A percentile compares a stretch with the other conserved stretches of the same genome.
phyloP scores from a whole-genome alignment of 1,140 invertebrate genomes.

The Antheraea pernyi region DNA sequence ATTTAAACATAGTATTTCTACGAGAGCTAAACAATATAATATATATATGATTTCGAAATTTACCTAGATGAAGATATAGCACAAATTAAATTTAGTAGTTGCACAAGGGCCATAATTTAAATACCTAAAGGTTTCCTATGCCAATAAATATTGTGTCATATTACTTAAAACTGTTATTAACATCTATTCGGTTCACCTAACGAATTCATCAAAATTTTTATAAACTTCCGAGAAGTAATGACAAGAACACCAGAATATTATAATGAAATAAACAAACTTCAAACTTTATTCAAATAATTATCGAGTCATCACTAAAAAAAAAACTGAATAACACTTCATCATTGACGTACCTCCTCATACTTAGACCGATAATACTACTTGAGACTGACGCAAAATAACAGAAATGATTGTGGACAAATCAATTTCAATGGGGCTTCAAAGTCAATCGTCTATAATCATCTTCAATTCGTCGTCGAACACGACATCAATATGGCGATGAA shows the following conservation, averaged over 20 bases:
- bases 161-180: background rate
- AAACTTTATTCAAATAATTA: slow-evolving; percentile 6
- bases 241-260: background rate
- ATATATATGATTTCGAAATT: no score
- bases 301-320: background rate
- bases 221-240: background rate
- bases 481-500: background rate
- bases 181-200: background rate
- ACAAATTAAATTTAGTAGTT: background rate
- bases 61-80: no score
- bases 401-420: background rate
- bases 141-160: background rate
- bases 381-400: background rate
- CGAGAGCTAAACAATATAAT: no score
- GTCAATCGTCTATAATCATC: slow-evolving; percentile 1
- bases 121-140: background rate
- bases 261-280: slow-evolving; percentile 8
- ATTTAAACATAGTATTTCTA: no score
- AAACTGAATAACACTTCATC: background rate
- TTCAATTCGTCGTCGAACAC: background rate
- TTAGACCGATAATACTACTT: background rate
- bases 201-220: background rate
- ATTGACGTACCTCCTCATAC: background rate
- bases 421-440: slow-evolving; percentile 2
- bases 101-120: background rate